Conservation (phyloP, 2,888 invertebrate species). For the Aquatica leii region DNA sequence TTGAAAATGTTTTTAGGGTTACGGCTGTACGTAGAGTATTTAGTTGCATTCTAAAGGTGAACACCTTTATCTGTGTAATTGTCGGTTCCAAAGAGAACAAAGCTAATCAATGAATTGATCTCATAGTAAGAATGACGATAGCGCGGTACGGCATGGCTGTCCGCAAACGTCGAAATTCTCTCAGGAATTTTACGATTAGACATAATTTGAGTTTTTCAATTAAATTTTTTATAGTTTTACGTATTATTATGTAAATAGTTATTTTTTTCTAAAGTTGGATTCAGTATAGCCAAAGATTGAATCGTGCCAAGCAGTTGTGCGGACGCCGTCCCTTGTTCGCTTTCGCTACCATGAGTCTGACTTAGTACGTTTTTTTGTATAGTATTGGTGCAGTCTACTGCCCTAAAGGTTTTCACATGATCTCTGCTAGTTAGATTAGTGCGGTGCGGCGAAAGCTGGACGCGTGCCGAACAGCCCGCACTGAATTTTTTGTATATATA, state of each 20-base stretch:
- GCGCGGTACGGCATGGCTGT: conserved; percentile 28
- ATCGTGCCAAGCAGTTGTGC: conserved; percentile 51
- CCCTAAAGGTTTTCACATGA: conserved; percentile 60
- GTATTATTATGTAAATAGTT: conserved; percentile 45
- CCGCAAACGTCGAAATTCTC: conserved; percentile 50
- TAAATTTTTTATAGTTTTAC: conserved; percentile 35
- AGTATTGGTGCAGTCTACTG: conserved; percentile 49
- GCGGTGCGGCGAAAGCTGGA: conserved; percentile 57
- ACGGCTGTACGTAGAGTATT: conserved; percentile 52
- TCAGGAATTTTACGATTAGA: conserved; percentile 59
- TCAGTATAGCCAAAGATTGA: conserved; percentile 60
- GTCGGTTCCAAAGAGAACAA: conserved; percentile 60
- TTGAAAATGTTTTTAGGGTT: conserved; percentile 53
- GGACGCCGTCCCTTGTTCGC: conserved; percentile 53
- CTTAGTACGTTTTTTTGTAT: conserved; percentile 44
- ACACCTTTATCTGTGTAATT: conserved; percentile 40
- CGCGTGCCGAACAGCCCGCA: conserved; percentile 57
- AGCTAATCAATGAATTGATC: conserved; percentile 61
- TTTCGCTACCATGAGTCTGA: conserved; percentile 56
- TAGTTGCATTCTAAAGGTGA: conserved; percentile 41
- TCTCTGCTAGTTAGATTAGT: conserved; percentile 61
- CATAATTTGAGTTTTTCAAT: conserved; percentile 42
- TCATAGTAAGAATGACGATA: conserved; percentile 52
- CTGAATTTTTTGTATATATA: conserved; percentile 48
- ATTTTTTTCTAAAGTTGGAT: conserved; percentile 54